Evolutionary conservation across 2,113 vertebrate species (phyloP).

Genomic region (Rhinichthys klamathensis): DNA sequence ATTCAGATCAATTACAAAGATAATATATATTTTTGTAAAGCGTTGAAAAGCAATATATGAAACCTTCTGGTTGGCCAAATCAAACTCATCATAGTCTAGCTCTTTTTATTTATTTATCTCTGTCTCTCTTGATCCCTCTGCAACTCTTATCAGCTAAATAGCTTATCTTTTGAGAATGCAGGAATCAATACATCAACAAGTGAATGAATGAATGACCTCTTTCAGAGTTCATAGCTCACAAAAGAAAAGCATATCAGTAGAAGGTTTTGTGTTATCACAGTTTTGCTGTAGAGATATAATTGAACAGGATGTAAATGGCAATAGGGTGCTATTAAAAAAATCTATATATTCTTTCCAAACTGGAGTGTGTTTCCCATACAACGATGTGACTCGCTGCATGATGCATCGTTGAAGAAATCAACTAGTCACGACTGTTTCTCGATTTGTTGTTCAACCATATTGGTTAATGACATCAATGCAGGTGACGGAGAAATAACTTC

Average conservation of each 20-base stretch:
- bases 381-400: too few species aligned
- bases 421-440: too few species aligned
- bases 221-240: constrained; percentile 4
- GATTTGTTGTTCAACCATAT: too few species aligned
- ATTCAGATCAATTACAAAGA: background rate
- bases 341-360: background rate
- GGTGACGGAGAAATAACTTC: too few species aligned
- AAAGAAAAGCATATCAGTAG: background rate
- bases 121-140: background rate
- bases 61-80: background rate
- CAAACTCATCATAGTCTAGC: background rate
- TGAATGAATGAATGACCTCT: constrained; percentile 11
- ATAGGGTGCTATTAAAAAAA: background rate
- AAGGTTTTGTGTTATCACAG: background rate
- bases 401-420: too few species aligned
- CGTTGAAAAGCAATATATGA: background rate
- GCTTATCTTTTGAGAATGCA: background rate
- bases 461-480: too few species aligned
- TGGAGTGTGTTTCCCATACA: background rate
- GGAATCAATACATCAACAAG: constrained; percentile 23
- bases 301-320: background rate
- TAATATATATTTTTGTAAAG: background rate
- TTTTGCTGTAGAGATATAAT: background rate
- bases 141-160: constrained; percentile 27
- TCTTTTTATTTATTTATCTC: background rate